Evolutionary conservation across 2,113 vertebrate genomes (phyloP).

Genomic region (Rhinolophus ferrumequinum): DNA sequence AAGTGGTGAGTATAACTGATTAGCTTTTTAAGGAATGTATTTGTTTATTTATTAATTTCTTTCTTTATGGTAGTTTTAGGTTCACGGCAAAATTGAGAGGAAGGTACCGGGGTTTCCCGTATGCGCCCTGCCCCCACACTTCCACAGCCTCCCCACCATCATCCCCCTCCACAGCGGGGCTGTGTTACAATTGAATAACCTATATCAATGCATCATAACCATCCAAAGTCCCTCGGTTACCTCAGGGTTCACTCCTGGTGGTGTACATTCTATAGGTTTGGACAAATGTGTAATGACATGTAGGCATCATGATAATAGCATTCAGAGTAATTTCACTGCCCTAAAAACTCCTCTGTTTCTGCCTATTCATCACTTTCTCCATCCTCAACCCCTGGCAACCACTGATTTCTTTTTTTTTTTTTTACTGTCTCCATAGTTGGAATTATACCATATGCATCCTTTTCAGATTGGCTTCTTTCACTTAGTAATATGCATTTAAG

Average conservation of each 20-base stretch:
- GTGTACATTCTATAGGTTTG: neutral
- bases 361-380: neutral
- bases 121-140: neutral
- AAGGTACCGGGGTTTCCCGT: neutral
- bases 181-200: neutral
- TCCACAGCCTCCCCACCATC: accelerated
- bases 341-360: neutral
- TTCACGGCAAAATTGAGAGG: neutral
- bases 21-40: neutral
- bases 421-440: no score
- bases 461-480: neutral
- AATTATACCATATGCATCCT: neutral
- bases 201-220: neutral
- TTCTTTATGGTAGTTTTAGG: neutral
- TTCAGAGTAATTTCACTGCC: neutral
- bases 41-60: neutral
- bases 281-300: neutral
- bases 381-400: neutral
- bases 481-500: neutral
- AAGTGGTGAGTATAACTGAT: neutral
- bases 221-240: neutral
- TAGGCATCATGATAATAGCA: neutral
- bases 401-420: neutral
- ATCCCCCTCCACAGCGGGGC: no score
- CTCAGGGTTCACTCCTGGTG: neutral